Conservation (phyloP, 2,888 invertebrate species). For the Pasiphila rectangulata region DNA sequence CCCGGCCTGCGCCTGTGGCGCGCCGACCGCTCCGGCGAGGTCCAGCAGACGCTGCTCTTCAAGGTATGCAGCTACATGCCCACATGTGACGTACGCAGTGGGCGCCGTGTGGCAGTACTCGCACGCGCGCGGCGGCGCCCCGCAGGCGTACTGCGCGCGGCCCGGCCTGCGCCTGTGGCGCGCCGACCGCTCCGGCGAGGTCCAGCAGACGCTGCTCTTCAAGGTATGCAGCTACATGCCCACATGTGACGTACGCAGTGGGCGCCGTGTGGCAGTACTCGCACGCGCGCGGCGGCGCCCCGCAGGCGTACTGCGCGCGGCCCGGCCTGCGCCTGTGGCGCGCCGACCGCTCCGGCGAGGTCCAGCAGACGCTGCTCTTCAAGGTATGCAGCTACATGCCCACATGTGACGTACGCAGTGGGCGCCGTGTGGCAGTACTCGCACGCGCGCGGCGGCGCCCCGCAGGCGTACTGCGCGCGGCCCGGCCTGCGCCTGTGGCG, state of each 20-base stretch:
- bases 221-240: too few relatives aligned
- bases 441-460: too few relatives aligned
- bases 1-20: too few relatives aligned
- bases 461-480: too few relatives aligned
- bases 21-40: too few relatives aligned
- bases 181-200: slow-evolving; percentile 86
- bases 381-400: slow-evolving; percentile 82
- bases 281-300: slow-evolving; percentile 76
- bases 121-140: slow-evolving; percentile 78
- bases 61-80: neutral
- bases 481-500: too few relatives aligned
- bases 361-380: slow-evolving; percentile 91
- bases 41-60: too few relatives aligned
- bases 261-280: too few relatives aligned
- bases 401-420: too few relatives aligned
- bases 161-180: slow-evolving; percentile 93
- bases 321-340: slow-evolving; percentile 93
- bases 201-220: slow-evolving; percentile 91
- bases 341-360: slow-evolving; percentile 86
- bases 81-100: slow-evolving; percentile 47
- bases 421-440: too few relatives aligned
- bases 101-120: slow-evolving; percentile 80
- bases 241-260: too few relatives aligned
- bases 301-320: slow-evolving; percentile 86
- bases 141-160: slow-evolving; percentile 86